These are phyloP conservation scores for Holothuria glaberrima DNA, from an alignment of 35 echinoderm and acorn worm genomes.

Conservation along the genomic window DNA sequence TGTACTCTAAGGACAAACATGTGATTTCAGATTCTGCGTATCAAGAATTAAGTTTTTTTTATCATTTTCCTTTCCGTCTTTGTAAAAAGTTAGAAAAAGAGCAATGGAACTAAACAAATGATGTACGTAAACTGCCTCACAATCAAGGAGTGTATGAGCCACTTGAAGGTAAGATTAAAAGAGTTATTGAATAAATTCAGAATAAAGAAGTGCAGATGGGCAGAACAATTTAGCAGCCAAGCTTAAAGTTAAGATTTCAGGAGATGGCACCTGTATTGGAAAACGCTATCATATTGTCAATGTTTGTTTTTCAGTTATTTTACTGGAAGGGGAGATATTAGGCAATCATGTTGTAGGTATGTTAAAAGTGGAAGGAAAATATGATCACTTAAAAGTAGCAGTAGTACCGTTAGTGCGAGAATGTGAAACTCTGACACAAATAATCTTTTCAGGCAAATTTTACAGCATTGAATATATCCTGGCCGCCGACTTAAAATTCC, in stretches of 20 bases:
- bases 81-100: background rate
- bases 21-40: slow-evolving; percentile 13
- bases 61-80: background rate
- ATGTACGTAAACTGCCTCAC: slow-evolving; percentile 6
- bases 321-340: background rate
- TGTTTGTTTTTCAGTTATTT: background rate
- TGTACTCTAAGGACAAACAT: slow-evolving; percentile 17
- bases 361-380: background rate
- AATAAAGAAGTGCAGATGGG: background rate
- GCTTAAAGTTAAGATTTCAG: background rate
- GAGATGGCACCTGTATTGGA: slow-evolving; percentile 41
- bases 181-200: background rate
- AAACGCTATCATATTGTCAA: slow-evolving; percentile 48
- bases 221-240: background rate
- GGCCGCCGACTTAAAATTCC: slow-evolving; percentile 5
- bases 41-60: background rate
- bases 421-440: background rate
- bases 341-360: background rate
- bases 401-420: background rate
- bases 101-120: background rate
- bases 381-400: background rate
- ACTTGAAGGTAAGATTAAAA: background rate
- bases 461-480: slow-evolving; percentile 6
- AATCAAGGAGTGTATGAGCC: slow-evolving; percentile 22
- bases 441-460: background rate